Evolutionary conservation across 2,113 vertebrate genomes (phyloP), one percentile per base, ranked within the genome.

Genomic region (Pipa parva): DNA sequence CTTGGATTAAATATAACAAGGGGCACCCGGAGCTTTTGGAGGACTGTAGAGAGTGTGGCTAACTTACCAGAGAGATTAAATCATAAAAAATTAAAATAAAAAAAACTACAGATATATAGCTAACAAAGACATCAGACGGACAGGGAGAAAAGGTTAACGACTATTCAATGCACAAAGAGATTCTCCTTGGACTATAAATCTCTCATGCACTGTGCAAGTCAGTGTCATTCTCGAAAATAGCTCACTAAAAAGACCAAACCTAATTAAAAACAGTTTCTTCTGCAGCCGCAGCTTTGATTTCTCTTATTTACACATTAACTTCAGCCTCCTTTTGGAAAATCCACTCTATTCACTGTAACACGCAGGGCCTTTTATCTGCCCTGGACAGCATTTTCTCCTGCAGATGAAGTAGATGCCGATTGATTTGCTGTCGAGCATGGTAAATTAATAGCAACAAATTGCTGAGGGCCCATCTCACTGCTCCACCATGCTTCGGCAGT

Each of bases 401-500:
- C 81, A 89, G 89, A 90, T 88, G 86, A 89, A 89, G 88, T 89
- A 89, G 86, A 88, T 86, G 87, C 88, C 90, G 84, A 95, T 95
- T 93, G 93, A 95, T 95, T 95, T 93, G 90, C 92, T 94, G 92
- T 94, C 93, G 85, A 89, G 89, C 87, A 86, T 78, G 87, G 87
- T 88, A 91, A 91, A 92, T 92, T 92, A 91, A 92, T 92, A 91
- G 90, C 89, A 91, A 88, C 88, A 91, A 90, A 90, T 90, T 90
- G 88, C 89, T 90, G 83, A 88, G 85, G 88, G 88, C 87, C 83
- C 84, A 86, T 87, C 89, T 90, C 76, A 0, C 87, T 85, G 83
- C 84, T 88, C 83, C 79, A 88, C 87, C 86, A 90, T 88, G 88
- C 88, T 90, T 87, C 86, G 81, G 86, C 86, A 88, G 89, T 84